Conservation (phyloP, 2,113 vertebrate species). For the Caranx melampygus region DNA sequence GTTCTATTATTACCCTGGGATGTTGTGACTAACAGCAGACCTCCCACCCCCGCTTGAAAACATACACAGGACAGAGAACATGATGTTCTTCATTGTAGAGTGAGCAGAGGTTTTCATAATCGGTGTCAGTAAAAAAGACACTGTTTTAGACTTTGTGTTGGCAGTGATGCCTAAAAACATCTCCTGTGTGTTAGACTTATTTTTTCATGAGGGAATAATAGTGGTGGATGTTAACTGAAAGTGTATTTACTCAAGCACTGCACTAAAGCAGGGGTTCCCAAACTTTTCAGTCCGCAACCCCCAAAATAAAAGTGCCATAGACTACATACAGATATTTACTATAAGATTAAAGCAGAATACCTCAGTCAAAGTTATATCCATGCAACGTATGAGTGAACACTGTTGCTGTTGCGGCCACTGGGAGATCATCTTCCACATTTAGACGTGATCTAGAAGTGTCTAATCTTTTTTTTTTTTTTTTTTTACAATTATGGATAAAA, state of each 20-base stretch:
- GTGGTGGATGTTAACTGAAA: background rate
- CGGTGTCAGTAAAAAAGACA: slow-evolving; percentile 14
- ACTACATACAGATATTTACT: too few relatives aligned
- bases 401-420: too few relatives aligned
- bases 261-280: background rate
- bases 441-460: too few relatives aligned
- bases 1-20: slow-evolving; percentile 61
- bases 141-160: slow-evolving; percentile 19
- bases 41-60: background rate
- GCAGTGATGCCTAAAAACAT: slow-evolving; percentile 3
- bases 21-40: slow-evolving; percentile 47
- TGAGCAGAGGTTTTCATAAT: slow-evolving; percentile 12
- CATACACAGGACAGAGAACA: slow-evolving; percentile 53
- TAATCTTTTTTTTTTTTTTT: too few relatives aligned
- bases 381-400: too few relatives aligned
- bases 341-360: too few relatives aligned
- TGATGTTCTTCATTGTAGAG: slow-evolving; percentile 57
- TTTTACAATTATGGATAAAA: too few relatives aligned
- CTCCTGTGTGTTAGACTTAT: background rate
- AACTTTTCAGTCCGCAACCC: too few relatives aligned
- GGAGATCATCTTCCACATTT: too few relatives aligned
- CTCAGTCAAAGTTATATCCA: too few relatives aligned
- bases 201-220: background rate
- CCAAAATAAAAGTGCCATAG: too few relatives aligned
- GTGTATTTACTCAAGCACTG: background rate